phyloP scores from a whole-genome alignment of 2,888 invertebrate species.

The Phorcus lineatus region DNA sequence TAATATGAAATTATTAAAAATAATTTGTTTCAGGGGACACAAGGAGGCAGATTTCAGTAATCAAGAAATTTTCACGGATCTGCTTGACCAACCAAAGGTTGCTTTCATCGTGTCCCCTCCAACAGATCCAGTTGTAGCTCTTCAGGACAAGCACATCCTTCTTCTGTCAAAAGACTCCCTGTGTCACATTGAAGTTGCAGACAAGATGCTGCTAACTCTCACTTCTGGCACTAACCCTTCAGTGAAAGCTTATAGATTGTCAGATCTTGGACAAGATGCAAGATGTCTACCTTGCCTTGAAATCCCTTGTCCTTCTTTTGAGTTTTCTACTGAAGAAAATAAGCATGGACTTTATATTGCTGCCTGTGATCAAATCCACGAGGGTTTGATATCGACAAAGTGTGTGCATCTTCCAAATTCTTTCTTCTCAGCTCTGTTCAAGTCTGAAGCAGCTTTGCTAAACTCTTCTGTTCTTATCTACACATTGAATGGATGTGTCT shows the following conservation, averaged over 20 bases:
- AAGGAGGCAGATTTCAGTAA: not conserved
- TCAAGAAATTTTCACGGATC: not conserved
- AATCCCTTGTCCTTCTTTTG: not conserved
- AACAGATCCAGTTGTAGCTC: not conserved
- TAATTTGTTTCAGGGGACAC: not conserved
- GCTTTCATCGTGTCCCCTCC: not conserved
- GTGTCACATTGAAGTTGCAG: not conserved
- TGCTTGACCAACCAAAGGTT: not conserved
- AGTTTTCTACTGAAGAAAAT: not conserved
- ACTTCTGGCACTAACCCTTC: not conserved
- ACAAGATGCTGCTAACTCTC: not conserved
- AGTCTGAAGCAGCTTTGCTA: not conserved
- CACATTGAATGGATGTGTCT: slow-evolving; percentile 2
- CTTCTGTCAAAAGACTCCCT: not conserved
- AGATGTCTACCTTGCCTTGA: not conserved
- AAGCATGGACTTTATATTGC: not conserved
- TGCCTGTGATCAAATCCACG: not conserved
- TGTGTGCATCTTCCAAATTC: not conserved
- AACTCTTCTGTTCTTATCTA: not conserved
- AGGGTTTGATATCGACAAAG: not conserved
- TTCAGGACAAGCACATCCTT: not conserved
- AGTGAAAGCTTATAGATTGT: not conserved
- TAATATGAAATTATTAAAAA: too few relatives aligned
- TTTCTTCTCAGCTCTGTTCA: not conserved
- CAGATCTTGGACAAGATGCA: not conserved